Evolutionary conservation across 1,140 invertebrate genomes (phyloP).

Genomic region (Drosophila punjabiensis): DNA sequence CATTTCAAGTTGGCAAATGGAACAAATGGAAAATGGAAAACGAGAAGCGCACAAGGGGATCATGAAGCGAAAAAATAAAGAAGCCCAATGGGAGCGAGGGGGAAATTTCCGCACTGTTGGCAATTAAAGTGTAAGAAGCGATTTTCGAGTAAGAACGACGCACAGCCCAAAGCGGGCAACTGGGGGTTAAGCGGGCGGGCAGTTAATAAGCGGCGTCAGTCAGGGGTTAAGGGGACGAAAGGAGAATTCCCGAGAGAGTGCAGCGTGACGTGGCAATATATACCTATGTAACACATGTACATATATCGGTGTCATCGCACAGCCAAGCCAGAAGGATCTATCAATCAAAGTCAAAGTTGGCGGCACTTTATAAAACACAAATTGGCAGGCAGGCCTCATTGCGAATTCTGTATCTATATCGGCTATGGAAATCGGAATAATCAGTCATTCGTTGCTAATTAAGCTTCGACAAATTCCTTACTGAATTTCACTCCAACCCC

Average conservation of each 20-base stretch:
- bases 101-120: constrained; percentile 62
- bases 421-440: constrained; percentile 11
- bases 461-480: neutral
- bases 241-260: neutral
- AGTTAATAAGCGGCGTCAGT: constrained; percentile 42
- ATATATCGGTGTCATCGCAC: neutral
- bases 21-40: constrained; percentile 63
- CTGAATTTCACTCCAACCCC: neutral
- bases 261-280: constrained; percentile 5
- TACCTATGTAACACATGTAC: neutral
- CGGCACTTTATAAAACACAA: constrained; percentile 4
- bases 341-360: constrained; percentile 15
- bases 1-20: constrained; percentile 76
- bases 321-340: neutral
- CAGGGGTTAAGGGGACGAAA: neutral
- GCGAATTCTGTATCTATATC: constrained; percentile 2
- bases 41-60: constrained; percentile 38
- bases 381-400: neutral
- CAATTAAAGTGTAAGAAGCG: constrained; percentile 66
- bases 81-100: constrained; percentile 7
- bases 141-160: constrained; percentile 34
- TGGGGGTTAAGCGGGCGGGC: constrained; percentile 29
- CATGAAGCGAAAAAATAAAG: constrained; percentile 26
- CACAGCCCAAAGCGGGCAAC: neutral
- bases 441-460: constrained; percentile 20